Conservation (phyloP, 1,140 invertebrate genomes). For the Drosophila aff. region DNA sequence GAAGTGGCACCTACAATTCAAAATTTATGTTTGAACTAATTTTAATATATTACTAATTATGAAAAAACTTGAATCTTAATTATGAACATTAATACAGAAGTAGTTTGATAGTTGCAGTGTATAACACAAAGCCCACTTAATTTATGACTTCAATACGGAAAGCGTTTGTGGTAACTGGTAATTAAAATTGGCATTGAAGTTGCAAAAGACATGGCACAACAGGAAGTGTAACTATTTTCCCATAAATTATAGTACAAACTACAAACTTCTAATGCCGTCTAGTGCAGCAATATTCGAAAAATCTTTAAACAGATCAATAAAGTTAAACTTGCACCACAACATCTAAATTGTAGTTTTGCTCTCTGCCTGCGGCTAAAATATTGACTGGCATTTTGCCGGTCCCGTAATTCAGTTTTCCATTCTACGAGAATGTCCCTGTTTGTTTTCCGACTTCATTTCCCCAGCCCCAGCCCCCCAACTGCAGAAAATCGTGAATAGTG, state of each 20-base stretch:
- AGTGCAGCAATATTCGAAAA: not conserved
- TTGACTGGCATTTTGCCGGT: slow-evolving; percentile 39
- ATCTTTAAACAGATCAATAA: slow-evolving; percentile 26
- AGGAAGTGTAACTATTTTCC: slow-evolving; percentile 1
- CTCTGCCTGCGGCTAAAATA: slow-evolving; percentile 31
- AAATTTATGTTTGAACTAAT: not conserved
- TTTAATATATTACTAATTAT: not conserved
- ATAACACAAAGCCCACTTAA: not conserved
- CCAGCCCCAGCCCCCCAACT: slow-evolving; percentile 12
- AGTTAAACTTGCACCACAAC: not conserved
- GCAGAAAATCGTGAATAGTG: slow-evolving; percentile 38
- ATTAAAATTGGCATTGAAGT: slow-evolving; percentile 8
- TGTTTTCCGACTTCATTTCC: slow-evolving; percentile 44
- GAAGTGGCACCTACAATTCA: not conserved
- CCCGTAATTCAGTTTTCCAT: slow-evolving; percentile 32
- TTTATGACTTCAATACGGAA: slow-evolving; percentile 1
- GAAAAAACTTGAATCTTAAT: not conserved
- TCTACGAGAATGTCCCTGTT: slow-evolving; percentile 17
- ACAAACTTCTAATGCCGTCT: not conserved
- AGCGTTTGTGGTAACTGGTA: slow-evolving; percentile 2
- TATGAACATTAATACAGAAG: too few species aligned
- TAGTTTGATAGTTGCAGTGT: not conserved
- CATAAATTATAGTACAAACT: not conserved
- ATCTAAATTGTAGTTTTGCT: slow-evolving; percentile 8
- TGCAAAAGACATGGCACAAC: not conserved